Base-by-base conservation (phyloP, 2,888 invertebrate genomes). In the Chelonus formosanus region DNA sequence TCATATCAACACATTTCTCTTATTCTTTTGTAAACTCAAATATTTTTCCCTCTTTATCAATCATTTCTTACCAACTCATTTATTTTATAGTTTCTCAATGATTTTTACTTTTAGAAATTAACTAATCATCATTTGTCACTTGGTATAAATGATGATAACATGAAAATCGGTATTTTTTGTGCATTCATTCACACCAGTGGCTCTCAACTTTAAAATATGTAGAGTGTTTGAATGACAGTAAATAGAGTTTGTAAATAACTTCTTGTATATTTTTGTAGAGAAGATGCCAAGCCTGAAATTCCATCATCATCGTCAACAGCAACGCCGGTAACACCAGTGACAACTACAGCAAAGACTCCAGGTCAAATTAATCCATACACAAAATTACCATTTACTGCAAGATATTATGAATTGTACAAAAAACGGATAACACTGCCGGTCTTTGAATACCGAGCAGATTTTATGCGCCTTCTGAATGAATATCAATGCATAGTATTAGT, bases 391-490 rank as follows among this genome's bases (percentile, higher is more conserved):
- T 97, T 92, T 82, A 95, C 97, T 0, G 91, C 92, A 55, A 90
- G 93, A 71, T 98, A 96, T 82, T 92, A 94, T 84, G 95, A 96
- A 74, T 87, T 96, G 58, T 91, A 93, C 69, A 90, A 94, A 63
- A 97, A 97, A 75, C 89, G 99, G 43, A 92, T 94, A 40, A 91
- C 92, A 2, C 86, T 99, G 68, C 99, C 99, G 0, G 99, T 99
- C 0, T 99, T 98, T 89, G 98, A 99, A 81, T 98, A 99, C 85
- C 92, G 95, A 78, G 90, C 92, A 1, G 97, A 98, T 85, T 99
- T 99, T 84, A 94, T 97, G 92, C 90, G 97, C 75, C 87, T 96
- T 47, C 86, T 99, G n/a, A 91, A 91, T 71, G 92, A 94, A 63
- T 93, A 98, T 84, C 98, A 98, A 80, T 94, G 94, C 71, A 94